Conservation (phyloP, 2,113 vertebrate species). For the Hydrolagus affinis region DNA sequence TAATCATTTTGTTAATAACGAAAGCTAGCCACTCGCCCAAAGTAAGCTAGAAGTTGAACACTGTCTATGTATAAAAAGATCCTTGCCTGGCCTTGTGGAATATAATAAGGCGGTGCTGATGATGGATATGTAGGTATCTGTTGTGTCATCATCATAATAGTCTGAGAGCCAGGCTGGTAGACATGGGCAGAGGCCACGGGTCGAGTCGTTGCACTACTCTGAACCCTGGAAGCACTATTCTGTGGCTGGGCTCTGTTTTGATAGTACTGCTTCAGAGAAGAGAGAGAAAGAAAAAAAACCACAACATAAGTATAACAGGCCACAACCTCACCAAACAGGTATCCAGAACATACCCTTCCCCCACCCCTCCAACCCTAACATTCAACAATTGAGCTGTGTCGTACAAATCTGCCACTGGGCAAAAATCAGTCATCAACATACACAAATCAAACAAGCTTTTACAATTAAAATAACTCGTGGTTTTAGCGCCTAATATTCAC, state of each 20-base stretch:
- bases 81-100: constrained; percentile 78
- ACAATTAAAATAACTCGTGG: too few species aligned
- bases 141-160: constrained; percentile 96
- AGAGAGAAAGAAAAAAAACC: constrained; percentile 40
- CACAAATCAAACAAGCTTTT: neutral
- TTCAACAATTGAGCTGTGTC: neutral
- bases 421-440: neutral
- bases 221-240: constrained; percentile 70
- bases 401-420: neutral
- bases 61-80: neutral
- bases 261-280: constrained; percentile 75
- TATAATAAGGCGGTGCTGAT: constrained; percentile 80
- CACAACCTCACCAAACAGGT: constrained; percentile 37
- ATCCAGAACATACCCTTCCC: constrained; percentile 33
- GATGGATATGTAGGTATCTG: constrained; percentile 73
- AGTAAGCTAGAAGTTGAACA: neutral
- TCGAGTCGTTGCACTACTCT: constrained; percentile 71
- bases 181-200: constrained; percentile 77
- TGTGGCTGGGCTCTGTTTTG: constrained; percentile 76
- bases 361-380: constrained; percentile 37
- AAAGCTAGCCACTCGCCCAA: neutral
- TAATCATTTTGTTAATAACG: constrained; percentile 25
- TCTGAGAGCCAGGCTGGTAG: constrained; percentile 84
- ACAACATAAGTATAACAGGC: constrained; percentile 36
- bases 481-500: too few species aligned